These are phyloP conservation scores for Pelodytes ibericus DNA, from an alignment of 2,797 vertebrate species.

Conservation along the genomic window DNA sequence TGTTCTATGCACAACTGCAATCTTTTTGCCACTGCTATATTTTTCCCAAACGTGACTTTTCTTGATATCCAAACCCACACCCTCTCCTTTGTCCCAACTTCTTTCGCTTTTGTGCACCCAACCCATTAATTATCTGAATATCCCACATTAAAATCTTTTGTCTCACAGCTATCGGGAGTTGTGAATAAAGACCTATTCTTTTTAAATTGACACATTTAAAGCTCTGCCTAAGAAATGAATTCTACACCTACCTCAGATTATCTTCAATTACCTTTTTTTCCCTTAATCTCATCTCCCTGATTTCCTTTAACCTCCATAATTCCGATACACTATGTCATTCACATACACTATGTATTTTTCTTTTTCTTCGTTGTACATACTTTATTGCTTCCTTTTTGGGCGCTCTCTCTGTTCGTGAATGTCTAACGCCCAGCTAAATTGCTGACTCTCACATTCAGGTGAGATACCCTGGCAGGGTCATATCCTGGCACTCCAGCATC, in stretches of 20 bases:
- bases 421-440: conserved; percentile 10
- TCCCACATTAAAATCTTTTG: too few relatives aligned
- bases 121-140: neutral
- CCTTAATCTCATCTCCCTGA: neutral
- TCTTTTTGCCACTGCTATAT: neutral
- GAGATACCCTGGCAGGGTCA: conserved; percentile 4
- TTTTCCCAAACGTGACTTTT: neutral
- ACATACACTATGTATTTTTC: neutral
- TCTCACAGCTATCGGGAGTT: too few relatives aligned
- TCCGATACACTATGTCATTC: too few relatives aligned
- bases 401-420: neutral
- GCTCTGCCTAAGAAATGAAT: too few relatives aligned
- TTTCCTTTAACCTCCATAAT: neutral
- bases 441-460: conserved; percentile 6
- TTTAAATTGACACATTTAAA: too few relatives aligned
- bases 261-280: too few relatives aligned
- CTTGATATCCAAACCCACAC: neutral
- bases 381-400: neutral
- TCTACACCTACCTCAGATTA: too few relatives aligned
- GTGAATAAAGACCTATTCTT: too few relatives aligned
- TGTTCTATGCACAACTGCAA: too few relatives aligned
- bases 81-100: neutral
- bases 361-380: neutral
- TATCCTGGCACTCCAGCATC: conserved; percentile 13
- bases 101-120: neutral